Base-by-base conservation (phyloP, 1,140 invertebrate genomes). In the Philopotamus ludificatus region DNA sequence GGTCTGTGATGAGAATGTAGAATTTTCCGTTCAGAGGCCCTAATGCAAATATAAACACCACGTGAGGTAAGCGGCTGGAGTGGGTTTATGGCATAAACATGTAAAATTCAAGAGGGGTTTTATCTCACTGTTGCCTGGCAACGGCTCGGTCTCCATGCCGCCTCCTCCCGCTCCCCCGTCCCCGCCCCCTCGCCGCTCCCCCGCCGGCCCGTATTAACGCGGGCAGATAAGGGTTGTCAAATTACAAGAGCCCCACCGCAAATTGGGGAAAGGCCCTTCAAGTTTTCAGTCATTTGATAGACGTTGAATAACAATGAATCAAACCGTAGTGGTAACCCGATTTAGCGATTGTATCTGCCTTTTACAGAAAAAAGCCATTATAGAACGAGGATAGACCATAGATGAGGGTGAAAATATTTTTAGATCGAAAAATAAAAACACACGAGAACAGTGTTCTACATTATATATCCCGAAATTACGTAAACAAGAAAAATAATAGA, bases 41-140 rank as follows among this genome's bases (percentile, higher is more conserved):
- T 64, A 65, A 65, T 65, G 53, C 54, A 65, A 65, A 65, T 65
- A 65, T 66, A 66, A 66, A 66, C 57, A 66, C 41, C 47, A 34
- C 23, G 49, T 16, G 41, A 63, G 49, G 61, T 15, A 49, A 49
- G 20, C 45, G 45, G 16, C 21, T 18, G 20, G 20, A 25, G 18
- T 18, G 49, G 34, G 58, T 41, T 67, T 67, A 67, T 62, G 59
- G 45, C 25, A 62, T 62, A 57, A 66, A 60, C 50, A 66, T 62
- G 65, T 55, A 66, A 66, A 66, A 66, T 66, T 61, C 64, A 66
- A 21, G 50, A 62, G 47, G 57, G 55, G 59, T 62, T 61, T 61
- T 66, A 62, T 66, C 58, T 66, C 28, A n/a, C 39, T 25, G 65
- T 66, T 62, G 50, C 59, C 59, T 44, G 23, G 65, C 59, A 55